phyloP scores from a whole-genome alignment of 2,888 invertebrate genomes.

The Cataglyphis altisquamis region DNA sequence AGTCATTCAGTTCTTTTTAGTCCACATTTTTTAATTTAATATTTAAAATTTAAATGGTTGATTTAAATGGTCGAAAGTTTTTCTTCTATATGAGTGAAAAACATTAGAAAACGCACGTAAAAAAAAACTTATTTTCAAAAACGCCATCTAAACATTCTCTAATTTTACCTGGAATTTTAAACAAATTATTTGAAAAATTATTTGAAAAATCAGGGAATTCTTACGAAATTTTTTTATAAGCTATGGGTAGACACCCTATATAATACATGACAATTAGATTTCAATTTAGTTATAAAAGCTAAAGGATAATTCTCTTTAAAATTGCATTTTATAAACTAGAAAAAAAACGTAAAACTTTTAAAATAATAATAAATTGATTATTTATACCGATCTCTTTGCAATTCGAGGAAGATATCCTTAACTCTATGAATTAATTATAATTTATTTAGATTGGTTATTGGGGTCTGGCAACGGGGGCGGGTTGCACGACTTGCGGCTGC shows the following conservation, averaged over 20 bases:
- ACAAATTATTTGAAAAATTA: too few species aligned
- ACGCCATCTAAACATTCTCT: too few species aligned
- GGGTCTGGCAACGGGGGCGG: slow-evolving; percentile 91
- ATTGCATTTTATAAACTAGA: background rate
- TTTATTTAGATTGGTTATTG: slow-evolving; percentile 89
- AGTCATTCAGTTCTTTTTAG: too few species aligned
- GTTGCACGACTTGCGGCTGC: slow-evolving; percentile 95
- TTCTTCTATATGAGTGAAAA: too few species aligned
- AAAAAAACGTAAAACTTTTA: background rate
- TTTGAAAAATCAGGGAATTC: too few species aligned
- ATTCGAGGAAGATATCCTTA: background rate
- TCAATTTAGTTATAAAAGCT: background rate
- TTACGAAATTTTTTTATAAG: too few species aligned
- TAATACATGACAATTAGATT: background rate
- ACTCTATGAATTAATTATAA: background rate
- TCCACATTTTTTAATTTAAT: too few species aligned
- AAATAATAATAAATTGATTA: slow-evolving; percentile 2
- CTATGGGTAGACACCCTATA: background rate
- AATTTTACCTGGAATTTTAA: too few species aligned
- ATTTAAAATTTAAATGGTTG: too few species aligned
- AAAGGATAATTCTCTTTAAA: background rate
- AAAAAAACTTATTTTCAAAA: too few species aligned
- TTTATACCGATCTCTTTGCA: background rate
- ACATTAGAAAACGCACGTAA: too few species aligned
- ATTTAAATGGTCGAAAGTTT: too few species aligned